A percentile compares a stretch with the other conserved stretches of the same genome.
phyloP scores from a whole-genome alignment of 2,888 invertebrate species.

The Timandra comae region DNA sequence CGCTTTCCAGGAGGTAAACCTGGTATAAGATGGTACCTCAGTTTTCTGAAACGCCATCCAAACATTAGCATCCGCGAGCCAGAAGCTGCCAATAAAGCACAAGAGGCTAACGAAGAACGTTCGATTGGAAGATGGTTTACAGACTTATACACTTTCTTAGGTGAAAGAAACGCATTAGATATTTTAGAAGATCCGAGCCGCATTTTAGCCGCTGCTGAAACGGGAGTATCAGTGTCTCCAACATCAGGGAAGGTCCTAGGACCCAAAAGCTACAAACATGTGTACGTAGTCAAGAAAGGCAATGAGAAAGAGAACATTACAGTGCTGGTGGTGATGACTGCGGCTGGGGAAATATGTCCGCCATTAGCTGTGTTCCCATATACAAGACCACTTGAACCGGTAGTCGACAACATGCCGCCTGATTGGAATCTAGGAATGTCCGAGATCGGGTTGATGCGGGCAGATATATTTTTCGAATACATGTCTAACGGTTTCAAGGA shows the following conservation, averaged over 20 bases:
- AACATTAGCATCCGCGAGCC: constrained; percentile 23
- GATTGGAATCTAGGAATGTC: constrained; percentile 23
- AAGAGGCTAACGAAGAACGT: constrained; percentile 28
- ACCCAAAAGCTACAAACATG: constrained; percentile 26
- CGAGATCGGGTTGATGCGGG: constrained; percentile 10
- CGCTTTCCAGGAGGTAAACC: constrained; percentile 16
- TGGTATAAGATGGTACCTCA: constrained; percentile 26
- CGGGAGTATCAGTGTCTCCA: constrained; percentile 24
- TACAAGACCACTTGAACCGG: constrained; percentile 14
- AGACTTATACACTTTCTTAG: constrained; percentile 24
- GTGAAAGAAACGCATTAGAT: constrained; percentile 18
- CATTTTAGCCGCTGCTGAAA: constrained; percentile 29
- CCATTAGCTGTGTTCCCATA: constrained; percentile 22
- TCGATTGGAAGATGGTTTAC: constrained; percentile 27
- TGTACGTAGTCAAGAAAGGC: constrained; percentile 21
- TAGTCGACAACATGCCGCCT: constrained; percentile 18
- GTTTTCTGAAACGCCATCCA: constrained; percentile 28
- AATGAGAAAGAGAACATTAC: constrained; percentile 33
- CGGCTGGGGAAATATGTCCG: constrained; percentile 20
- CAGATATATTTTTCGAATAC: constrained; percentile 26
- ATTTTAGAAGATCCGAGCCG: constrained; percentile 24
- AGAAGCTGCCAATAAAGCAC: constrained; percentile 27
- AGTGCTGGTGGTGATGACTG: constrained; percentile 24
- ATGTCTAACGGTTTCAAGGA: constrained; percentile 21
- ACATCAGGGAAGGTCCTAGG: constrained; percentile 29